phyloP scores from a whole-genome alignment of 2,113 vertebrate genomes.

The Sylvietta virens region DNA sequence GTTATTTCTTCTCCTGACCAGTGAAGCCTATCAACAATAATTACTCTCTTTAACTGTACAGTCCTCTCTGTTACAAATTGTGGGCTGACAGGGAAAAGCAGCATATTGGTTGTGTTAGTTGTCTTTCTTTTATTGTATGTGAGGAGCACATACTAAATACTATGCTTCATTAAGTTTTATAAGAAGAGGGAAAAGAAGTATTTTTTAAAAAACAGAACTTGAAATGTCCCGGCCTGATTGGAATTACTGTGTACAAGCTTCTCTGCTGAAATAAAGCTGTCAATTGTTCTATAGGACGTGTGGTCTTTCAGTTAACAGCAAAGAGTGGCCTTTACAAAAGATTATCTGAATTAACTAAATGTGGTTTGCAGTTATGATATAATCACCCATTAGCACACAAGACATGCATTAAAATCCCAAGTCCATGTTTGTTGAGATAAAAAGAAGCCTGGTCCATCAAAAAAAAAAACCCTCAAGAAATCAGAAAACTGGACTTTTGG shows the following conservation, averaged over 20 bases:
- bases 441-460: neutral
- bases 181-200: neutral
- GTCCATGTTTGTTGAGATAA: conserved; percentile 1
- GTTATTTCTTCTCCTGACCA: neutral
- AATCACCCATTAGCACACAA: neutral
- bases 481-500: conserved; percentile 15
- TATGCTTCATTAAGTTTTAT: neutral
- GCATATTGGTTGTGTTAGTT: neutral
- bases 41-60: neutral
- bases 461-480: neutral
- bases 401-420: conserved; percentile 39
- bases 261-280: conserved; percentile 54
- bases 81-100: neutral
- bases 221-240: neutral
- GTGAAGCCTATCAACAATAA: neutral
- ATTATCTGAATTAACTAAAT: conserved; percentile 51
- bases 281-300: conserved; percentile 56
- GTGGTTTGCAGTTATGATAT: conserved; percentile 35
- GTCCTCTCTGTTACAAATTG: neutral
- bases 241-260: neutral
- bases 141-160: neutral
- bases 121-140: neutral
- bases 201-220: neutral
- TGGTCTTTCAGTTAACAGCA: conserved; percentile 33
- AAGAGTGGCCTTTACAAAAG: conserved; percentile 45